phyloP scores from a whole-genome alignment of 1,140 invertebrate genomes.

The Caenorhabditis latens region DNA sequence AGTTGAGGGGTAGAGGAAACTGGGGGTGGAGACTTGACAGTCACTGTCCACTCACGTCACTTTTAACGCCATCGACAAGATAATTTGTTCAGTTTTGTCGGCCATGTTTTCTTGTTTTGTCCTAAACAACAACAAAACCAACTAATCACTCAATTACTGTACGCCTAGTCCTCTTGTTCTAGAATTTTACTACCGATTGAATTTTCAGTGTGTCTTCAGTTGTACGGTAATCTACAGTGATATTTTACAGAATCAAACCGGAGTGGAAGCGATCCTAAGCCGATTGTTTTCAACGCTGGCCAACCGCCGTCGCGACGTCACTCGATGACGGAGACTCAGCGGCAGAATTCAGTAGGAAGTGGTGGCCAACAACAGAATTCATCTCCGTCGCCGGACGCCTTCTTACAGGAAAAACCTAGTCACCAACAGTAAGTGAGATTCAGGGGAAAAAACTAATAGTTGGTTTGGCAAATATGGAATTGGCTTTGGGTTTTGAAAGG shows the following conservation, averaged over 20 bases:
- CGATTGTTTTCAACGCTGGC: constrained; percentile 52
- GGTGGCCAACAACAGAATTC: constrained; percentile 49
- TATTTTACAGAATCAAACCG: constrained; percentile 38
- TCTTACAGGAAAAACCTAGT: constrained; percentile 44
- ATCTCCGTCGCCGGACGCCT: constrained; percentile 50
- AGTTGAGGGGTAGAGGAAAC: constrained; percentile 4
- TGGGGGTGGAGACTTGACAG: constrained; percentile 39
- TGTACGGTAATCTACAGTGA: neutral
- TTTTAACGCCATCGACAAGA: constrained; percentile 10
- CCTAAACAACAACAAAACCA: neutral
- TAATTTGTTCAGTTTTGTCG: constrained; percentile 2
- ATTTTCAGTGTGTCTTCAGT: neutral
- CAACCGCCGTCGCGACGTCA: constrained; percentile 51
- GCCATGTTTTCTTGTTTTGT: neutral
- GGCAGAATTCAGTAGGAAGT: constrained; percentile 49
- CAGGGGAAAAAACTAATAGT: neutral
- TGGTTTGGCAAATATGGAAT: neutral
- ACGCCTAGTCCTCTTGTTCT: neutral
- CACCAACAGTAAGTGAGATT: constrained; percentile 25
- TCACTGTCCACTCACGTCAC: constrained; percentile 23
- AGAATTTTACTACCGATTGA: neutral
- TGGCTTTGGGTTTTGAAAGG: neutral
- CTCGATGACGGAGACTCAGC: constrained; percentile 51
- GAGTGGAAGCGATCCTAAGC: constrained; percentile 44
- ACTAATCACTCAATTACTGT: neutral